Percentiles rank a stretch among this genome's conserved stretches.
Evolutionary conservation across 2,888 invertebrate species (phyloP).

Genomic region (Eumerus sabulonum): DNA sequence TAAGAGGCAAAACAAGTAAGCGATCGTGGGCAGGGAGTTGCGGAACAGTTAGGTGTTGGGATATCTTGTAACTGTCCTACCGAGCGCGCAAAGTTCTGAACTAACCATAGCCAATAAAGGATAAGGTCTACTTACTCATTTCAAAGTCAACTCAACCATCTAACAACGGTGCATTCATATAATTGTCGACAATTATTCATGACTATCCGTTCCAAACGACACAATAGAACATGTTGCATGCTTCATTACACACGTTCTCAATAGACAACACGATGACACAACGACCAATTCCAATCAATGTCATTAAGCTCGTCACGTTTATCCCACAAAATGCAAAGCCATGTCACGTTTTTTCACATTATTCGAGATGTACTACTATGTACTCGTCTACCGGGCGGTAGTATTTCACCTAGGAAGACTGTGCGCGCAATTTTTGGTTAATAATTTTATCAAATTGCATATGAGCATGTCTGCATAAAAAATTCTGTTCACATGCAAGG

Average conservation of each 20-base stretch:
- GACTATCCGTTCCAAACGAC: background rate
- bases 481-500: constrained; percentile 60
- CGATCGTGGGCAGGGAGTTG: no score
- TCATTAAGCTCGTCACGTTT: constrained; percentile 38
- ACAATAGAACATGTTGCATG: background rate
- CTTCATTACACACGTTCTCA: constrained; percentile 3
- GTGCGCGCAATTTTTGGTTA: constrained; percentile 20
- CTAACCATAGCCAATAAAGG: no score
- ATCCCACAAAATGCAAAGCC: constrained; percentile 30
- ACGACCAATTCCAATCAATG: constrained; percentile 40
- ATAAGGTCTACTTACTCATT: no score
- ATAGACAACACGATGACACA: constrained; percentile 35
- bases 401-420: constrained; percentile 28
- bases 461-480: constrained; percentile 31
- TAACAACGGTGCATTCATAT: background rate
- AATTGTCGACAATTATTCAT: background rate
- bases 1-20: no score
- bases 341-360: constrained; percentile 33
- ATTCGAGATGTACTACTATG: background rate
- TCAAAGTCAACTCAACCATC: no score
- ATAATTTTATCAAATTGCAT: constrained; percentile 62
- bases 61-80: no score
- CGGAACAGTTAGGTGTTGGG: no score
- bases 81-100: no score
- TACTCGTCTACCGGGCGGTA: background rate